These are phyloP conservation scores for Synergus japonicus DNA, from an alignment of 2,888 invertebrate species.

Conservation along the genomic window DNA sequence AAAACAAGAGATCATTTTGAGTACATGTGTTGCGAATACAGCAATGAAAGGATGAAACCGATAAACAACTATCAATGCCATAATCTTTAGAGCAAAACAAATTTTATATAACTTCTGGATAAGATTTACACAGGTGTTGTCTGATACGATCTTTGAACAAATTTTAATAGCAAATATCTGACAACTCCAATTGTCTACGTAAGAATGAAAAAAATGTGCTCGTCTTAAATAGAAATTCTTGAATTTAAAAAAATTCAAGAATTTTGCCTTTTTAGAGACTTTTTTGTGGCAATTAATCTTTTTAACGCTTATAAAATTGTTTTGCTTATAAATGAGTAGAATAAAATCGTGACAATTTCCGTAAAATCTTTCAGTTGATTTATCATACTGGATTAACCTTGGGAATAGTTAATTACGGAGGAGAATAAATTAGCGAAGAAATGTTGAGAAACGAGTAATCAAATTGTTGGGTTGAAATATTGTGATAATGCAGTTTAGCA, in stretches of 20 bases:
- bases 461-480: background rate
- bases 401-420: background rate
- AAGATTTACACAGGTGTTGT: slow-evolving; percentile 32
- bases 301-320: background rate
- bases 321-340: background rate
- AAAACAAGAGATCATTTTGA: background rate
- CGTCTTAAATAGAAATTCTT: background rate
- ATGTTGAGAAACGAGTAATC: background rate
- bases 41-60: background rate
- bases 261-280: too few species aligned
- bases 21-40: background rate
- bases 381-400: background rate
- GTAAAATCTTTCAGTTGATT: background rate
- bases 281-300: too few species aligned
- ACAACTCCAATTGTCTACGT: background rate
- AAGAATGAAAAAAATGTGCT: background rate
- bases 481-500: background rate
- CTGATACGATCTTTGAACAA: background rate
- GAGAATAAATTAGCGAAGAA: background rate
- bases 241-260: too few species aligned
- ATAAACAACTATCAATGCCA: background rate
- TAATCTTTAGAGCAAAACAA: background rate
- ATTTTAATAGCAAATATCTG: background rate
- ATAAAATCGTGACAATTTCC: background rate
- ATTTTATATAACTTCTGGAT: slow-evolving; percentile 15